Base-by-base conservation (phyloP, 2,888 invertebrate genomes). In the Orthosia gracilis region DNA sequence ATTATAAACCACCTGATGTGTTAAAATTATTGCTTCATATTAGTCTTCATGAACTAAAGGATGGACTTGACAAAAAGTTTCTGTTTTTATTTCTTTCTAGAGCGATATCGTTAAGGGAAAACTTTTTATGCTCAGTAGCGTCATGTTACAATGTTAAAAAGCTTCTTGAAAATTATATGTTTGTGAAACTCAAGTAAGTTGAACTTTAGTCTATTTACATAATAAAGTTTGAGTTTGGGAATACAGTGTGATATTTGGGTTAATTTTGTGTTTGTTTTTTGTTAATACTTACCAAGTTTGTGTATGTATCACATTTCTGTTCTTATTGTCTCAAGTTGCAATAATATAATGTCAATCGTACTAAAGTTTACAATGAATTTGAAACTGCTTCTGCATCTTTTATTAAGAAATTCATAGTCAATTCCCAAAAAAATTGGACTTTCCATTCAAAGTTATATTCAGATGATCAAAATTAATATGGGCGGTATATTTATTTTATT, bases 1-100 rank as follows among this genome's bases (percentile, higher is more conserved):
- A 76, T 76, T 70, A 58, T 21, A 55, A 45, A 49, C 23, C 76
- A 76, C 76, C 69, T 70, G 57, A 58, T 70, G 58, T 67, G 61
- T 75, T 75, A 4, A 70, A 80, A 70, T 80, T n/a, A 79, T 70
- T 79, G 58, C 54, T 68, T 58, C 0, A 31, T 3, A 80, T 79
- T 62, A 66, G 15, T 76, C 76, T 80, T 45, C n/a, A 63, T 50
- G 54, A 79, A 80, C 52, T 62, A 63, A 66, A 26, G 3, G 18
- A 66, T 62, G 31, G 50, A 13, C 23, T 55, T 21, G 13, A 26
- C 66, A 73, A 66, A 79, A 80, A 80, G 49, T 45, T 67, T 78
- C 18, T 63, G 54, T 63, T 45, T 73, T 67, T 78, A 18, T 62
- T 57, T 23, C 18, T 13, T 18, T 49, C 23, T 57, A 21, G 40